Conservation (phyloP, 2,113 vertebrate species). For the Callipepla squamata region DNA sequence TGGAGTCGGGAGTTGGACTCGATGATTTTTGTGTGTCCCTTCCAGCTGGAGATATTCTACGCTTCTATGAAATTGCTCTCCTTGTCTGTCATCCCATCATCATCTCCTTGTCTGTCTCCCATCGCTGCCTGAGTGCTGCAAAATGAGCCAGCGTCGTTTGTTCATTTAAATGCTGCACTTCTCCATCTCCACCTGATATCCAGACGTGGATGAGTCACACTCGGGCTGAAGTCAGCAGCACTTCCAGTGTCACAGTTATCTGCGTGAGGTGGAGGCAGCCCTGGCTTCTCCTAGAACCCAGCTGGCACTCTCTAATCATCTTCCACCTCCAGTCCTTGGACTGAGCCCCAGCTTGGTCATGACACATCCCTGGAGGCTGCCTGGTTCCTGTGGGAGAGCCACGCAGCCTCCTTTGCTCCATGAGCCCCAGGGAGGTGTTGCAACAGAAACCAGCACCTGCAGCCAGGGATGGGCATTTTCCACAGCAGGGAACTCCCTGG, state of each 20-base stretch:
- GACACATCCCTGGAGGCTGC: conserved; percentile 36
- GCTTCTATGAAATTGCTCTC: neutral
- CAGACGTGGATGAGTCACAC: conserved; percentile 33
- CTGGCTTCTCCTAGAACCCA: neutral
- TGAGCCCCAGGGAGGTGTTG: conserved; percentile 15
- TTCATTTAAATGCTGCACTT: conserved; percentile 26
- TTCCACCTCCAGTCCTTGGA: conserved; percentile 27
- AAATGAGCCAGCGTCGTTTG: neutral
- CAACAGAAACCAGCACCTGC: conserved; percentile 36
- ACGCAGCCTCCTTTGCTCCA: neutral
- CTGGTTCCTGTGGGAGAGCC: neutral
- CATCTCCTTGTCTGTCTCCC: neutral
- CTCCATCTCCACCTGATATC: conserved; percentile 45
- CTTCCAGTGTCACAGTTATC: neutral
- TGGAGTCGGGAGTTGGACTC: too few relatives aligned
- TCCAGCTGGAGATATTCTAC: too few relatives aligned
- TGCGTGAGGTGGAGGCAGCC: neutral
- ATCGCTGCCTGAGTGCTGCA: neutral
- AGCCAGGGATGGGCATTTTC: conserved; percentile 27
- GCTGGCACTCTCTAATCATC: neutral
- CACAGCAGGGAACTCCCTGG: neutral
- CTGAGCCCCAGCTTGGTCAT: neutral
- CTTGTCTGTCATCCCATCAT: neutral
- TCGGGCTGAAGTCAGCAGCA: neutral
- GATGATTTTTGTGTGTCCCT: too few relatives aligned